phyloP scores from a whole-genome alignment of 2,113 vertebrate genomes.

The Pituophis catenifer region DNA sequence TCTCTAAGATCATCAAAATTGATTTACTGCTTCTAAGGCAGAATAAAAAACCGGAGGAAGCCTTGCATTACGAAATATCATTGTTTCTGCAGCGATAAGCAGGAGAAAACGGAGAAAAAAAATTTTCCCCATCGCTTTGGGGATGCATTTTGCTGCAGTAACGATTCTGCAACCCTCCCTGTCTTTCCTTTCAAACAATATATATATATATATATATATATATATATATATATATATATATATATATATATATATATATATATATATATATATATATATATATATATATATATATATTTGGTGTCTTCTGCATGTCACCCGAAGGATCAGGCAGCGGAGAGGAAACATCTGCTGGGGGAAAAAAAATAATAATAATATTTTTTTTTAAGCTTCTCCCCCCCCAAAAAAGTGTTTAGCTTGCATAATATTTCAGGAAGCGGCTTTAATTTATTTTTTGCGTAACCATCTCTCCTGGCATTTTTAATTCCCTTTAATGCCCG shows the following conservation, averaged over 20 bases:
- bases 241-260: too few relatives aligned
- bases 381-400: not conserved
- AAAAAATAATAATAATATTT: not conserved
- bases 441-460: conserved; percentile 50
- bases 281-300: too few relatives aligned
- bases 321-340: accelerated
- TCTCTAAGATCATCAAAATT: not conserved
- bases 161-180: not conserved
- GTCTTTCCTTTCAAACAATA: not conserved
- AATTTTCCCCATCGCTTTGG: not conserved
- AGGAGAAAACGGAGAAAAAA: not conserved
- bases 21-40: not conserved
- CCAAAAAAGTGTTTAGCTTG: conserved; percentile 1
- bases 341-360: not conserved
- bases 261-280: too few relatives aligned
- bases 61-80: not conserved
- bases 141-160: not conserved
- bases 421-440: conserved; percentile 39
- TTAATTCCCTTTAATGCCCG: conserved; percentile 36
- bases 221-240: too few relatives aligned
- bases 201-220: too few relatives aligned
- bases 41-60: not conserved
- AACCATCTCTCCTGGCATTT: conserved; percentile 54
- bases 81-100: not conserved
- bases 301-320: conserved; percentile 7